Percentiles rank a stretch among this genome's conserved stretches.
Evolutionary conservation across 2,797 vertebrate species (phyloP).

Genomic region (Gallinago stenura): DNA sequence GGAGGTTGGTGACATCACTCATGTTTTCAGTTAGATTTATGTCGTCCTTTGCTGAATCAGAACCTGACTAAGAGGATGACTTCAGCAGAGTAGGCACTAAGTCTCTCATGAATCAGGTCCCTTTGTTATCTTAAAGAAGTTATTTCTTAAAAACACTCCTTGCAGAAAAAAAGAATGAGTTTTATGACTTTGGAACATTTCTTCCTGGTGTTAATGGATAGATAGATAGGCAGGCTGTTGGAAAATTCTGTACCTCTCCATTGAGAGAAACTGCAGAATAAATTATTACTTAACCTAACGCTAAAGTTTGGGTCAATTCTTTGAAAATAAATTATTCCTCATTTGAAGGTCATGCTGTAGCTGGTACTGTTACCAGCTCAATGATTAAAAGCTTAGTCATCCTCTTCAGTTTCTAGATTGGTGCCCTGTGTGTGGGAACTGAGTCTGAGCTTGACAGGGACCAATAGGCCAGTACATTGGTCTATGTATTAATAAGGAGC

Average conservation of each 20-base stretch:
- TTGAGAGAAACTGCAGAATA: not conserved
- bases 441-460: not conserved
- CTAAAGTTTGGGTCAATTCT: slow-evolving; percentile 19
- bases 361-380: not conserved
- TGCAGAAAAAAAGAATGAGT: not conserved
- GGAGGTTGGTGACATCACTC: not conserved
- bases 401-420: not conserved
- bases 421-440: not conserved
- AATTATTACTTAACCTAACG: slow-evolving; percentile 2
- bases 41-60: slow-evolving; percentile 14
- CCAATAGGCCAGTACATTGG: not conserved
- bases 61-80: not conserved
- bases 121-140: not conserved
- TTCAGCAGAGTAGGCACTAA: not conserved
- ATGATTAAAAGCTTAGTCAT: slow-evolving; percentile 3
- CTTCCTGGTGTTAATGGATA: not conserved
- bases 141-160: not conserved
- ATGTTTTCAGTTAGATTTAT: not conserved
- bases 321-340: not conserved
- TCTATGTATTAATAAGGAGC: not conserved
- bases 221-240: not conserved
- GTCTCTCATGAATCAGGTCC: not conserved
- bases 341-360: not conserved
- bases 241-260: not conserved
- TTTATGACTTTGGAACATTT: not conserved